phyloP scores from a whole-genome alignment of 2,113 vertebrate species.

The Spilogale gracilis region DNA sequence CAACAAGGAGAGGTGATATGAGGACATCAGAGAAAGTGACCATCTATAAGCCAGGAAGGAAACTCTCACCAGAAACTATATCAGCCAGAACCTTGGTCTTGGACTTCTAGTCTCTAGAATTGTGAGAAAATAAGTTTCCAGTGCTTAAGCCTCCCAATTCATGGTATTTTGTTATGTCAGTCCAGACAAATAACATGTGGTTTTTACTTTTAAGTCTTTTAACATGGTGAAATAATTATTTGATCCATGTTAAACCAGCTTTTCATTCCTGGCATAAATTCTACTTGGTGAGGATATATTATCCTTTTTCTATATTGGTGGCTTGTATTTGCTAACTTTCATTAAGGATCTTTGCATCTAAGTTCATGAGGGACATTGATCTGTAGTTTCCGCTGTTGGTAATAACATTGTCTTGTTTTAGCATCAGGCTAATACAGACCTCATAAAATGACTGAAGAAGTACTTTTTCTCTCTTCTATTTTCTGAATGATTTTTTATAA shows the following conservation, averaged over 20 bases:
- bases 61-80: neutral
- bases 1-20: neutral
- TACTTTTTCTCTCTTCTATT: neutral
- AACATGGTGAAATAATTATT: neutral
- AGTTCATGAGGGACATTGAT: neutral
- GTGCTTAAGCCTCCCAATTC: neutral
- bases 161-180: neutral
- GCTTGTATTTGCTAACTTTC: neutral
- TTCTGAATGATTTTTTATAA: neutral
- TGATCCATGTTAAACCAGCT: neutral
- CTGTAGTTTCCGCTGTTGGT: neutral
- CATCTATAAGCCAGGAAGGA: neutral
- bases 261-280: conserved; percentile 19
- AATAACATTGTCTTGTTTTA: neutral
- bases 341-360: neutral
- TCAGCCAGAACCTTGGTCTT: neutral
- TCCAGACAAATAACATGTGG: neutral
- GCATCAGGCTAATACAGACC: neutral
- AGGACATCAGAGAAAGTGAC: neutral
- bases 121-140: neutral
- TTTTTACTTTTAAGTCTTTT: conserved; percentile 27
- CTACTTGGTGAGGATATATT: neutral
- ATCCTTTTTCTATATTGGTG: neutral
- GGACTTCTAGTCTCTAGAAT: neutral
- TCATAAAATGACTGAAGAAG: neutral